phyloP scores from a whole-genome alignment of 2,888 invertebrate species.

The Chrysina gloriosa region DNA sequence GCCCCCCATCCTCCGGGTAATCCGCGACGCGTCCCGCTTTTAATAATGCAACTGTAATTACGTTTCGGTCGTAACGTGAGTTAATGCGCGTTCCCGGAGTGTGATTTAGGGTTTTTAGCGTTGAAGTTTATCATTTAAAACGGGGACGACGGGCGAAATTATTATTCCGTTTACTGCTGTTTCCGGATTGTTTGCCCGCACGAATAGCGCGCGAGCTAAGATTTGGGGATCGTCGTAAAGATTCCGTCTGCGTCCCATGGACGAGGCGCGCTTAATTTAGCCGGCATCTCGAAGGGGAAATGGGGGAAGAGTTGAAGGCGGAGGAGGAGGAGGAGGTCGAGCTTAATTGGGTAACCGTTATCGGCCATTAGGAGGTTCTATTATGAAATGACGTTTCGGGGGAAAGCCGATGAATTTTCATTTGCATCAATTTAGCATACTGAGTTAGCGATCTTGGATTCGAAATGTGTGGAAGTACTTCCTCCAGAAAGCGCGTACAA shows the following conservation, averaged over 20 bases:
- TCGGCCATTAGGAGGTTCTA: neutral
- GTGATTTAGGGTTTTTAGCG: slow-evolving; percentile 20
- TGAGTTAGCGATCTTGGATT: too few relatives aligned
- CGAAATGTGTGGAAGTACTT: too few relatives aligned
- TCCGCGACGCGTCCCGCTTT: slow-evolving; percentile 3
- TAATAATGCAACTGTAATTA: slow-evolving; percentile 25
- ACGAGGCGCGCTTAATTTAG: neutral
- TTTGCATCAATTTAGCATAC: too few relatives aligned
- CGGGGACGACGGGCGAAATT: slow-evolving; percentile 3
- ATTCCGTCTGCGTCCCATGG: neutral
- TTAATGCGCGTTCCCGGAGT: slow-evolving; percentile 8
- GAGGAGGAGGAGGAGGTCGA: neutral
- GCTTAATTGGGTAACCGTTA: neutral
- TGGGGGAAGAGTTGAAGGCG: too few relatives aligned
- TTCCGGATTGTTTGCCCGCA: neutral
- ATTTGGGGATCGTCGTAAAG: neutral
- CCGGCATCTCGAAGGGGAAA: neutral
- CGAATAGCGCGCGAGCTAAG: neutral
- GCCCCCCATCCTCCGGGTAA: neutral
- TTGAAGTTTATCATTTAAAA: slow-evolving; percentile 13
- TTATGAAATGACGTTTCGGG: neutral
- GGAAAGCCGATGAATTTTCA: neutral
- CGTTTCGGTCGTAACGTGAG: slow-evolving; percentile 4
- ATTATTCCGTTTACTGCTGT: slow-evolving; percentile 3
- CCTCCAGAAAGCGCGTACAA: too few relatives aligned